A percentile compares a stretch with the other conserved stretches of the same genome.
Conservation (phyloP, 92 coral and sea anemone genomes). For the Zoanthus gigantus region DNA sequence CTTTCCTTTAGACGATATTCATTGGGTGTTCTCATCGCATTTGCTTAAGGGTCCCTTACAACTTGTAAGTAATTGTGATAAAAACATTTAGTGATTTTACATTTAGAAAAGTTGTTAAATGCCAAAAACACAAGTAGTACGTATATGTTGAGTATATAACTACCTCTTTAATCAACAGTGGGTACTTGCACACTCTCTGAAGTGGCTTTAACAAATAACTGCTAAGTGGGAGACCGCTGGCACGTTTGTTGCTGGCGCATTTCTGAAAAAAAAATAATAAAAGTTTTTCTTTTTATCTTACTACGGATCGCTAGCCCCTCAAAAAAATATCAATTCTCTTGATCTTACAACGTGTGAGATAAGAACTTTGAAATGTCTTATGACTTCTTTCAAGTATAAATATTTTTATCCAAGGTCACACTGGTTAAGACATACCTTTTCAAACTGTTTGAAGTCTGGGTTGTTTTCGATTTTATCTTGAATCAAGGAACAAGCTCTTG, state of each 20-base stretch:
- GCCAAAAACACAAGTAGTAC: no score
- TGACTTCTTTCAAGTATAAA: neutral
- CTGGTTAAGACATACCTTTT: constrained; percentile 72
- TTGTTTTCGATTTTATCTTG: constrained; percentile 87
- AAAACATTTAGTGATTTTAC: no score
- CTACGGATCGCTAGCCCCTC: no score
- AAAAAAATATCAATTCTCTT: no score
- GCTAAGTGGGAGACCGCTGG: constrained; percentile 95
- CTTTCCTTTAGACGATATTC: no score
- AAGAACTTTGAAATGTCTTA: neutral
- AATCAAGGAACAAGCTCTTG: constrained; percentile 88
- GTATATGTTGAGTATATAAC: neutral
- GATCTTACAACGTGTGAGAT: no score
- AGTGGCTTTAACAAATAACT: constrained; percentile 93
- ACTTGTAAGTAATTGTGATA: no score
- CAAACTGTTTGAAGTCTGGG: constrained; percentile 94
- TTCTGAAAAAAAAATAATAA: constrained; percentile 60
- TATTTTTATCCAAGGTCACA: neutral
- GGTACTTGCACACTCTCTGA: constrained; percentile 95
- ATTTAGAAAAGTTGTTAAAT: no score
- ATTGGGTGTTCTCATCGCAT: no score
- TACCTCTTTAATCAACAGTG: constrained; percentile 91
- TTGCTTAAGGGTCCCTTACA: no score
- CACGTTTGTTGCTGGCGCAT: constrained; percentile 83
- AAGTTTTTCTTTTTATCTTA: neutral